Evolutionary conservation across 2,888 invertebrate species (phyloP).

Genomic region (Volucella bombylans): DNA sequence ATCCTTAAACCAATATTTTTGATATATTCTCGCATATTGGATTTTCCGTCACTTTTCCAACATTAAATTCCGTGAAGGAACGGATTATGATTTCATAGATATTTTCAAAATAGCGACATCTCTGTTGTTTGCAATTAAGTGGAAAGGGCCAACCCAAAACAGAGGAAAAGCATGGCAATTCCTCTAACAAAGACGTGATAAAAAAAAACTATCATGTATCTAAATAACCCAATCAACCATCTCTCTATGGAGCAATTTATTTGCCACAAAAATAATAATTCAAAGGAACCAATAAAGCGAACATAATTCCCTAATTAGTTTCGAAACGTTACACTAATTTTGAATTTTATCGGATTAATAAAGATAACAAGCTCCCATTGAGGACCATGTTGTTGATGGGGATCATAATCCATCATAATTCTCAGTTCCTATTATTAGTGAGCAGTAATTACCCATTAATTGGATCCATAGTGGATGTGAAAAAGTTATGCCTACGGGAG

Average conservation of each 20-base stretch:
- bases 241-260: not conserved
- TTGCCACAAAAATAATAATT: not conserved
- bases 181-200: too few species aligned
- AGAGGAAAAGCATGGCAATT: too few species aligned
- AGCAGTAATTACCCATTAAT: constrained; percentile 15
- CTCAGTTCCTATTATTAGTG: not conserved
- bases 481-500: not conserved
- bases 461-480: constrained; percentile 11
- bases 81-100: too few species aligned
- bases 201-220: not conserved
- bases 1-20: too few species aligned
- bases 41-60: too few species aligned
- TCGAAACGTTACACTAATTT: constrained; percentile 26
- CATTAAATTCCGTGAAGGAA: too few species aligned
- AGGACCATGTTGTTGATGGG: not conserved
- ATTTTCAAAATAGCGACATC: too few species aligned
- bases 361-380: not conserved
- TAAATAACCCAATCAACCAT: not conserved
- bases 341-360: constrained; percentile 21
- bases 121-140: too few species aligned
- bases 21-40: too few species aligned
- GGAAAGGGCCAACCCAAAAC: too few species aligned
- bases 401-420: constrained; percentile 6
- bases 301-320: constrained; percentile 22
- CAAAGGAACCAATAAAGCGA: constrained; percentile 30